Percentiles rank a stretch among this genome's conserved stretches.
phyloP scores from a whole-genome alignment of 1,140 invertebrate species.

The Penaeus indicus region DNA sequence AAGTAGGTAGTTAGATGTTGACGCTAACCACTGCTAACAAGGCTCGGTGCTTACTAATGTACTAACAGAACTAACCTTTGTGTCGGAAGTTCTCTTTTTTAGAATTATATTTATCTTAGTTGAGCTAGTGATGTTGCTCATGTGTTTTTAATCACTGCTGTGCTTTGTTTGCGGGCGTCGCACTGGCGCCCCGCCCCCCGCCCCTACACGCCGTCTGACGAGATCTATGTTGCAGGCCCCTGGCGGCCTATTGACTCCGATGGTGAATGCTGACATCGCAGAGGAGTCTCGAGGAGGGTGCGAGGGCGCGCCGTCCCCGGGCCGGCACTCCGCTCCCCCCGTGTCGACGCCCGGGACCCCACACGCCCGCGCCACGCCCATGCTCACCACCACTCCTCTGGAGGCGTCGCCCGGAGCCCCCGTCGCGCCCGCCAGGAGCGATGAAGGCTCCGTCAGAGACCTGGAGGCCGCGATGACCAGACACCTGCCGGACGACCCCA shows the following conservation, averaged over 20 bases:
- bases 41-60: conserved; percentile 41
- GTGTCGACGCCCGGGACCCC: conserved; percentile 51
- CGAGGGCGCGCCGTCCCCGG: conserved; percentile 42
- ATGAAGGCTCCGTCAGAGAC: conserved; percentile 84
- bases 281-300: conserved; percentile 42
- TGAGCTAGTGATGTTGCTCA: too few relatives aligned
- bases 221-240: conserved; percentile 42
- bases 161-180: too few relatives aligned
- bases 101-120: too few relatives aligned
- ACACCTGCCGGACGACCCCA: conserved; percentile 84
- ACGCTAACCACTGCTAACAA: neutral
- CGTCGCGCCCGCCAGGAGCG: conserved; percentile 33
- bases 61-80: conserved; percentile 39
- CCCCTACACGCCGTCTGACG: neutral
- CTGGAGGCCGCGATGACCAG: conserved; percentile 97
- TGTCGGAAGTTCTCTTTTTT: too few relatives aligned
- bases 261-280: conserved; percentile 56
- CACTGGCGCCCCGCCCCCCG: too few relatives aligned
- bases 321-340: conserved; percentile 37
- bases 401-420: conserved; percentile 44
- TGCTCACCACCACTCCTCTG: conserved; percentile 44
- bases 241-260: conserved; percentile 62
- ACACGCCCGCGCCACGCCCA: conserved; percentile 56
- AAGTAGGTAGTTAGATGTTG: conserved; percentile 23
- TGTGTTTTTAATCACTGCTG: too few relatives aligned